Evolutionary conservation across 2,888 invertebrate genomes (phyloP).

Genomic region (Dynastes grantii): DNA sequence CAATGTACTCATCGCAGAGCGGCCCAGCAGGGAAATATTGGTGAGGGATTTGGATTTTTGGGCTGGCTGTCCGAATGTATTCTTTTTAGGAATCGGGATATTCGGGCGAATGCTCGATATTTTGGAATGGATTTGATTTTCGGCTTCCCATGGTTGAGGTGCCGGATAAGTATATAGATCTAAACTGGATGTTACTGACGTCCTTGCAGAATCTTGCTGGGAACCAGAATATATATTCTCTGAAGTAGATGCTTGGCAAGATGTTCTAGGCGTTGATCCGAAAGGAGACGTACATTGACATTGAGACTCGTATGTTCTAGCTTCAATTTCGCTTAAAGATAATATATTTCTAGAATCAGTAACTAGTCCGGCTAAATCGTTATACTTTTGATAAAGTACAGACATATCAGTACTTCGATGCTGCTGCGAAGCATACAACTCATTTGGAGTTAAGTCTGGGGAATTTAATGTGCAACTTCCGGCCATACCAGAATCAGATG

Average conservation of each 20-base stretch:
- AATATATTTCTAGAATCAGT: conserved; percentile 64
- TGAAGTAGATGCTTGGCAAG: conserved; percentile 75
- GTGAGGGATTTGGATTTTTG: conserved; percentile 65
- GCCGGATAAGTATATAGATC: conserved; percentile 69
- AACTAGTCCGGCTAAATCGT: conserved; percentile 56
- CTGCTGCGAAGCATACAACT: conserved; percentile 58
- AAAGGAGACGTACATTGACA: conserved; percentile 83
- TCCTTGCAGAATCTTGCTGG: conserved; percentile 70
- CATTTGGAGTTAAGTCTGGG: conserved; percentile 74
- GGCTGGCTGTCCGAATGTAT: conserved; percentile 69
- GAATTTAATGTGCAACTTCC: conserved; percentile 85
- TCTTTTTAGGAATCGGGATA: conserved; percentile 65
- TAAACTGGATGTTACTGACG: conserved; percentile 72
- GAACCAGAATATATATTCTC: conserved; percentile 74
- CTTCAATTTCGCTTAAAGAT: conserved; percentile 74
- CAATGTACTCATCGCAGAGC: conserved; percentile 59
- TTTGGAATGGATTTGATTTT: conserved; percentile 73
- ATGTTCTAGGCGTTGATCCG: conserved; percentile 81
- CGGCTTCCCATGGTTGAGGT: conserved; percentile 70
- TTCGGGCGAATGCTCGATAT: conserved; percentile 62
- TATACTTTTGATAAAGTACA: conserved; percentile 61
- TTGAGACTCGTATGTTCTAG: conserved; percentile 78
- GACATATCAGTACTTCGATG: conserved; percentile 62
- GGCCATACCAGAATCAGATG: conserved; percentile 89
- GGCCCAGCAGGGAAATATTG: conserved; percentile 64